A percentile compares a stretch with the other conserved stretches of the same genome.
phyloP scores from a whole-genome alignment of 2,113 vertebrate genomes.

The Alouatta palliata region DNA sequence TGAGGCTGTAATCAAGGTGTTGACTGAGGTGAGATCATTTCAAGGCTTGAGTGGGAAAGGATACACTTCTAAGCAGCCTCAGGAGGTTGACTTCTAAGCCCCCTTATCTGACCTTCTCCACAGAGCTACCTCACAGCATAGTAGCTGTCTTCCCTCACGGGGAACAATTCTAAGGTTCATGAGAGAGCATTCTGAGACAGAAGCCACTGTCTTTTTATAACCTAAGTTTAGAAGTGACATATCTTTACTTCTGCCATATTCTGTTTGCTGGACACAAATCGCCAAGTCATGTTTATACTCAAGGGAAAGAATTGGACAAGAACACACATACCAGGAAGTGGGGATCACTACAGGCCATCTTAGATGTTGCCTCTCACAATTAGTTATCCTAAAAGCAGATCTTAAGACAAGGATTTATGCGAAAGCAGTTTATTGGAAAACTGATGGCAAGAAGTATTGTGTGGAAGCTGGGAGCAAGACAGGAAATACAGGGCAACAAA shows the following conservation, averaged over 20 bases:
- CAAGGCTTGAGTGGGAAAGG: neutral
- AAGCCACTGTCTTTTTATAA: neutral
- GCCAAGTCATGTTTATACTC: neutral
- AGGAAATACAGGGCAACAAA: neutral
- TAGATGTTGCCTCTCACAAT: neutral
- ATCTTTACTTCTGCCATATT: neutral
- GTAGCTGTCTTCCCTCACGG: neutral
- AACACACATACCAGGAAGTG: neutral
- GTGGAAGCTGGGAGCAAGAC: neutral
- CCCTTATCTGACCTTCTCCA: neutral
- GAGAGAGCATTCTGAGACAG: neutral
- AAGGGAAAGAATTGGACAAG: neutral
- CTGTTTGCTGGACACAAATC: neutral
- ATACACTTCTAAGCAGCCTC: neutral
- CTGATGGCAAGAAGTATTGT: neutral
- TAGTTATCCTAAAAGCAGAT: conserved; percentile 23
- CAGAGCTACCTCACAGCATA: neutral
- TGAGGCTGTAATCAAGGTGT: neutral
- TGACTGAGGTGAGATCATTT: neutral
- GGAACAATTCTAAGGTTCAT: neutral
- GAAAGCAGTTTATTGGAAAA: neutral
- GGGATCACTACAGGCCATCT: neutral
- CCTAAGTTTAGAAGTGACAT: neutral
- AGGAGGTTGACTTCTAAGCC: neutral
- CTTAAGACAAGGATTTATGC: neutral